Evolutionary conservation across 1,140 invertebrate genomes (phyloP).

Genomic region (Drosophila funebris): DNA sequence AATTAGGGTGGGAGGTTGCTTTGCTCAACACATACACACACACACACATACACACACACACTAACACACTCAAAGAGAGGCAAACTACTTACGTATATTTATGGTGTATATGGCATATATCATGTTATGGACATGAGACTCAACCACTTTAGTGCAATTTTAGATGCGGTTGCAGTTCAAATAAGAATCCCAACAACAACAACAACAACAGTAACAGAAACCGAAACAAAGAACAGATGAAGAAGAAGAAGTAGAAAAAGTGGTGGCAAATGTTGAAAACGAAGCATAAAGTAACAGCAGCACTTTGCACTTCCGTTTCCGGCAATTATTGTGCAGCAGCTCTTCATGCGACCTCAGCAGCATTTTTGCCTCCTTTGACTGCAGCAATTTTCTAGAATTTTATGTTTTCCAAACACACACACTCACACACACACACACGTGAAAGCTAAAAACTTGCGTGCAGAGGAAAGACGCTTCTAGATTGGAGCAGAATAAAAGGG

Average conservation of each 20-base stretch:
- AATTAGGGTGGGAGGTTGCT: conserved; percentile 42
- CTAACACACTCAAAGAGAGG: conserved; percentile 14
- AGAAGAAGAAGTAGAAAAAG: background rate
- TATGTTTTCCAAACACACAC: conserved; percentile 41
- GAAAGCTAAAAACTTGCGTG: conserved; percentile 15
- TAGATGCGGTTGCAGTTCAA: conserved; percentile 33
- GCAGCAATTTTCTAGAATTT: conserved; percentile 54
- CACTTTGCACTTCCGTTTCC: conserved; percentile 80
- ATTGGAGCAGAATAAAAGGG: background rate
- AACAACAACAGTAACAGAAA: conserved; percentile 4
- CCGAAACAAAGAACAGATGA: background rate
- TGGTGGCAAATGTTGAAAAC: background rate
- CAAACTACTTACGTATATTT: conserved; percentile 22
- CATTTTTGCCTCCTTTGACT: conserved; percentile 30
- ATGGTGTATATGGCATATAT: conserved; percentile 53
- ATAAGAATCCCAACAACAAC: conserved; percentile 1
- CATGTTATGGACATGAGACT: conserved; percentile 28
- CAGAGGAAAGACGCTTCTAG: background rate
- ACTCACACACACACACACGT: conserved; percentile 15
- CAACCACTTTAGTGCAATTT: conserved; percentile 66
- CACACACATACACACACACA: conserved; percentile 20
- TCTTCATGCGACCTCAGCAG: conserved; percentile 34
- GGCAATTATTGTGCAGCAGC: conserved; percentile 67
- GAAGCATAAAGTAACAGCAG: conserved; percentile 50
- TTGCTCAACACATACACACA: background rate